Evolutionary conservation across 2,888 invertebrate species (phyloP).

Genomic region (Drosophila nigritarsus): DNA sequence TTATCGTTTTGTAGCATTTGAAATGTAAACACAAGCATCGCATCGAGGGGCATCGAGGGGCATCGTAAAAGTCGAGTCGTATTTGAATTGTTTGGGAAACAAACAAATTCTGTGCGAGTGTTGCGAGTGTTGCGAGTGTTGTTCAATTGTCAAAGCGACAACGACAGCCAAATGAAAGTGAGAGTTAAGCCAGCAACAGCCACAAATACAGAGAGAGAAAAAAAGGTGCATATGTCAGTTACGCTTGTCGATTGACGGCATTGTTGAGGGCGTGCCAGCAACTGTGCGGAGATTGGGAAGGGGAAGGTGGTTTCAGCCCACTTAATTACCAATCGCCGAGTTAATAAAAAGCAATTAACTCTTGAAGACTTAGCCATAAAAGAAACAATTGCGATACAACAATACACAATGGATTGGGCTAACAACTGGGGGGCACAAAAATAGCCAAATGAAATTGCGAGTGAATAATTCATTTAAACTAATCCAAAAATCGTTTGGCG

Average conservation of each 20-base stretch:
- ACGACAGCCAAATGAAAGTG: constrained; percentile 66
- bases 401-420: constrained; percentile 22
- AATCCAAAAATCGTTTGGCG: constrained; percentile 19
- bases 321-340: constrained; percentile 38
- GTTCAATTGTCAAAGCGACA: constrained; percentile 62
- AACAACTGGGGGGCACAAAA: not conserved
- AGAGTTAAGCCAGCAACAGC: constrained; percentile 55
- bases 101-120: constrained; percentile 73
- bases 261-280: constrained; percentile 50
- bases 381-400: constrained; percentile 22
- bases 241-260: constrained; percentile 56
- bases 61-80: constrained; percentile 37
- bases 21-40: constrained; percentile 59
- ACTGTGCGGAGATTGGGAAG: constrained; percentile 12
- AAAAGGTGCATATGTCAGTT: constrained; percentile 67
- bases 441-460: constrained; percentile 5
- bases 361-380: constrained; percentile 9
- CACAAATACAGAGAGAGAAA: constrained; percentile 6
- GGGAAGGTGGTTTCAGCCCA: constrained; percentile 1
- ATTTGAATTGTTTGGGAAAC: constrained; percentile 69
- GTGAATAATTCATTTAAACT: constrained; percentile 4
- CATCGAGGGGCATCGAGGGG: not conserved
- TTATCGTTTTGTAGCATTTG: constrained; percentile 44
- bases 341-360: constrained; percentile 41
- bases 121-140: constrained; percentile 41